Conservation (phyloP, 2,888 invertebrate species). For the Sesamia inferens region DNA sequence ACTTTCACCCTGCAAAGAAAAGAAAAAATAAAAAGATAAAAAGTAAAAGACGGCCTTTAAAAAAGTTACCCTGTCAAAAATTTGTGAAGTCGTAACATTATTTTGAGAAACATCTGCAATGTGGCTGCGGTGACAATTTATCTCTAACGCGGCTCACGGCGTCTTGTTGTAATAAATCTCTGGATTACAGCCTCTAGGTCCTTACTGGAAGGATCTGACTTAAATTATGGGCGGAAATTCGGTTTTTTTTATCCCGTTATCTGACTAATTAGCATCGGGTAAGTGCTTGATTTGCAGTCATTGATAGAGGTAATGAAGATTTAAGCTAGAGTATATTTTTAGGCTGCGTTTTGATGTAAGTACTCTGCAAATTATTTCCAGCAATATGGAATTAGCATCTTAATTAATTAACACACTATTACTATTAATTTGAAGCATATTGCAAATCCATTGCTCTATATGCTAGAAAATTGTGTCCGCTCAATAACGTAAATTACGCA, state of each 20-base stretch:
- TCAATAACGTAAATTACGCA: too few relatives aligned
- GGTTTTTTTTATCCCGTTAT: constrained; percentile 52
- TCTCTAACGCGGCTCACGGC: constrained; percentile 60
- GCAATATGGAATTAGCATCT: background rate
- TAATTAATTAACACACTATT: too few relatives aligned
- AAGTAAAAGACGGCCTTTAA: constrained; percentile 14
- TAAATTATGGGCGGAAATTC: constrained; percentile 50
- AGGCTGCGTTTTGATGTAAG: background rate
- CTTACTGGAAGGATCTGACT: constrained; percentile 45
- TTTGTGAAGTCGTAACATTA: constrained; percentile 20
- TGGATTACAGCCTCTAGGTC: constrained; percentile 62
- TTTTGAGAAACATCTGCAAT: constrained; percentile 60
- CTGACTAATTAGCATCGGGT: constrained; percentile 47
- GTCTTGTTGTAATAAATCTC: constrained; percentile 67
- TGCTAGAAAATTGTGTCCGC: too few relatives aligned
- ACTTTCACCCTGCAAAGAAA: background rate
- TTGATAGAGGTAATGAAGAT: background rate
- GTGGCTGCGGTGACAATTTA: constrained; percentile 62
- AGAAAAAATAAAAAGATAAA: constrained; percentile 9
- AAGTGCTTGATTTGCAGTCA: constrained; percentile 21
- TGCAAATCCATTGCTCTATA: too few relatives aligned
- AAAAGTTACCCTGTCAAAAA: constrained; percentile 38
- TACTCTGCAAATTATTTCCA: background rate
- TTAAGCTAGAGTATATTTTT: background rate
- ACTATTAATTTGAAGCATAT: too few relatives aligned